Evolutionary conservation across 2,888 invertebrate species (phyloP), one percentile per base, ranked within the genome.

Genomic region (Arge pagana): DNA sequence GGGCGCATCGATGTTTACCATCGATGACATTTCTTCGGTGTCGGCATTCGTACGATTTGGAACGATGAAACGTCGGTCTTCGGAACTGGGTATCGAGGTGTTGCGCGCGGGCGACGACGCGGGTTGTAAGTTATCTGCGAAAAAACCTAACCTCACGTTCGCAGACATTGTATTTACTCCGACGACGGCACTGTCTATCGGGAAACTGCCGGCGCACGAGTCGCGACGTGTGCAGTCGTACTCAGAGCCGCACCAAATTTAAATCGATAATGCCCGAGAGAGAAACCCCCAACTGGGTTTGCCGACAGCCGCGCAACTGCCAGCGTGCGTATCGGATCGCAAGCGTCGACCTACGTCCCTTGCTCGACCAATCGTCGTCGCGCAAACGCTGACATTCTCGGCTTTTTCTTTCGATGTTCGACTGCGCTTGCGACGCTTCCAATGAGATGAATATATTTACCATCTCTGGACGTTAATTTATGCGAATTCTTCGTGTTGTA

Each of bases 191-290:
- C 23, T 15, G n/a, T 45, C 21, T 33, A 33, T 24, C 8, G 33
- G 15, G 35, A 19, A 31, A 45, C 45, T 19, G 31, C 33, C 23
- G 8, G 33, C 35, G 24, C 35, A 23, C 45, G 33, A 33, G n/a
- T n/a, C n/a, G n/a, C n/a, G n/a, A n/a, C n/a, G n/a, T n/a, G n/a
- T n/a, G n/a, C n/a, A n/a, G n/a, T n/a, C 45, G 45, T 45, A 16
- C 35, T 45, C 10, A n/a, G 69, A 68, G 69, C 67, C 67, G 68
- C 70, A 71, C 72, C 71, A 72, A 72, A 72, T 74, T 74, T 74
- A 74, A 74, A 74, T 74, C 73, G 70, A 74, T 74, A 74, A 60
- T 65, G 67, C 67, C 73, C 71, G n/a, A n/a, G n/a, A n/a, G n/a
- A n/a, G 31, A 13, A 33, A 31, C 33, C 45, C 45, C 45, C 45